Percentiles rank a stretch among this genome's conserved stretches.
These are phyloP conservation scores for Lagenorhynchus albirostris DNA, from an alignment of 2,113 vertebrate species.

Conservation along the genomic window DNA sequence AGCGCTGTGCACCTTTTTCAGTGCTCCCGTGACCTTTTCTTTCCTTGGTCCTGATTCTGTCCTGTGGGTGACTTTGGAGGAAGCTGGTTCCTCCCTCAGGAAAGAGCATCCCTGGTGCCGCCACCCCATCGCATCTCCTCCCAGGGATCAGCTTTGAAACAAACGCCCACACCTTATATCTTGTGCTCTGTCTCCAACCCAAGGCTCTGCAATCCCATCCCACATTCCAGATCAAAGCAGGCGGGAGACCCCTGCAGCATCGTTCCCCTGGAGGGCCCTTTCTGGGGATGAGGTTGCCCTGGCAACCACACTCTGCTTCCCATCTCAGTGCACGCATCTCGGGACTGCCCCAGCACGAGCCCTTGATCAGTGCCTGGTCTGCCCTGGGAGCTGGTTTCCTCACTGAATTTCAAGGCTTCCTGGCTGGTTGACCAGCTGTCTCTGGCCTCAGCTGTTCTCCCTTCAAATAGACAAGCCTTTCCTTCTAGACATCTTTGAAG, in stretches of 20 bases:
- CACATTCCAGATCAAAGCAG: background rate
- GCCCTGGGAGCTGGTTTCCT: background rate
- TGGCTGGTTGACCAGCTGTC: background rate
- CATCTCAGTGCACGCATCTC: fast-evolving
- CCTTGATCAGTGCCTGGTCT: fast-evolving
- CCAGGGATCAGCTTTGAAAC: background rate
- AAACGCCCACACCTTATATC: too few species aligned
- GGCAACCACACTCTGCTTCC: background rate
- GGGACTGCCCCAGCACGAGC: background rate
- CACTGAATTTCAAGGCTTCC: background rate
- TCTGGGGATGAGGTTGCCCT: background rate
- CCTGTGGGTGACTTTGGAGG: background rate
- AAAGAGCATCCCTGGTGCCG: fast-evolving
- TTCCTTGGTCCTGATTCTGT: background rate
- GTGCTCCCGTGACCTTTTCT: fast-evolving
- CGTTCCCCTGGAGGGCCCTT: background rate
- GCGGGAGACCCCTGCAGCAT: background rate
- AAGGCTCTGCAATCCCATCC: background rate
- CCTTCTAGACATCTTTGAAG: background rate
- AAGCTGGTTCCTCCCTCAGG: background rate
- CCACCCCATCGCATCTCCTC: background rate
- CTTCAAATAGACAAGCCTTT: background rate
- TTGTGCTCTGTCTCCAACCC: fast-evolving
- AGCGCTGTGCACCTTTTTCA: fast-evolving
- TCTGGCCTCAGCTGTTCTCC: background rate